These are phyloP conservation scores for Podarcis raffonei DNA, from an alignment of 2,113 vertebrate species.

Conservation along the genomic window DNA sequence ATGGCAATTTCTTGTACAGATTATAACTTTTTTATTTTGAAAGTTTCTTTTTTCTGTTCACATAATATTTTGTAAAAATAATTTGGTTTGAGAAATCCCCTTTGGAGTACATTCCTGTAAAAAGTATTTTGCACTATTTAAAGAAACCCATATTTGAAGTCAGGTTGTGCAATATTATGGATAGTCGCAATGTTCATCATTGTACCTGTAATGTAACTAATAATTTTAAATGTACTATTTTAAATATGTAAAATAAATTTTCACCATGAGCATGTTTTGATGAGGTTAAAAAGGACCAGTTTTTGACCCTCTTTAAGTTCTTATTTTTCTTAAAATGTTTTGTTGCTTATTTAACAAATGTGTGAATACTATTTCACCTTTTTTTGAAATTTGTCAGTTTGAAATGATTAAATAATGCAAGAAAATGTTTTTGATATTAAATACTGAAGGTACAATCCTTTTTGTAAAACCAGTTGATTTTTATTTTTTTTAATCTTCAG, in stretches of 20 bases:
- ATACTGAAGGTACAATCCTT: constrained; percentile 70
- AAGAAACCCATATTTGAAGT: constrained; percentile 87
- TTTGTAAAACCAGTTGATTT: constrained; percentile 64
- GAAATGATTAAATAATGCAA: constrained; percentile 62
- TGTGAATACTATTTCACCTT: constrained; percentile 69
- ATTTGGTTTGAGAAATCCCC: constrained; percentile 78
- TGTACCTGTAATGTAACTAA: constrained; percentile 95
- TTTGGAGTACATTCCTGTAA: constrained; percentile 96
- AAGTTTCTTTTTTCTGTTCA: constrained; percentile 63
- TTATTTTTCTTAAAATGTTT: constrained; percentile 64
- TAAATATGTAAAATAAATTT: constrained; percentile 99
- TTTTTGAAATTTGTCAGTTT: constrained; percentile 71
- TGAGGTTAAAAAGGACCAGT: constrained; percentile 78
- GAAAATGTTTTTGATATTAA: constrained; percentile 70
- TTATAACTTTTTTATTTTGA: constrained; percentile 76
- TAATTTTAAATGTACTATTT: constrained; percentile 98
- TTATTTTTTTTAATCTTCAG: constrained; percentile 48
- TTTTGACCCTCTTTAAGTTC: constrained; percentile 64
- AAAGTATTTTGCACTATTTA: constrained; percentile 99
- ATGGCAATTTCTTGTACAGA: constrained; percentile 90
- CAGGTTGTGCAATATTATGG: constrained; percentile 97
- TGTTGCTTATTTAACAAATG: constrained; percentile 72
- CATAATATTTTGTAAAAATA: constrained; percentile 89
- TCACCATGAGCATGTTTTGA: constrained; percentile 94
- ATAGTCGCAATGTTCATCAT: constrained; percentile 88